Percentiles rank a stretch among this genome's conserved stretches.
These are phyloP conservation scores for Psettodes erumei DNA, from an alignment of 2,113 vertebrate genomes.

Conservation along the genomic window DNA sequence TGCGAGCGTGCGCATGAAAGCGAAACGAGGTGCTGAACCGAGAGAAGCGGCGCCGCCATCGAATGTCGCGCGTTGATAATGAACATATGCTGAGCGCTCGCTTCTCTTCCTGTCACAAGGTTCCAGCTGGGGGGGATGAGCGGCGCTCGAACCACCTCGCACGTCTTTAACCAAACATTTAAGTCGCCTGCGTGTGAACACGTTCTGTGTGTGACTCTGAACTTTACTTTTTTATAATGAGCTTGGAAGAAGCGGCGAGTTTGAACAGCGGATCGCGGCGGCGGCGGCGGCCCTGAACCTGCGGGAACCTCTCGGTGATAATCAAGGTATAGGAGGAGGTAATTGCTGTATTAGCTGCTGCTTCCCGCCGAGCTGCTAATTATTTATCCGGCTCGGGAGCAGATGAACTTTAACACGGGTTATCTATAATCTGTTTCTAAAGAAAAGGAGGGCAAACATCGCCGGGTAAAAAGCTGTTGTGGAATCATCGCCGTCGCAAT, in stretches of 20 bases:
- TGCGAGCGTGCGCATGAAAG: not conserved
- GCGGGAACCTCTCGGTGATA: conserved; percentile 60
- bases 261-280: conserved; percentile 47
- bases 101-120: conserved; percentile 3
- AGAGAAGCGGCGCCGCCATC: not conserved
- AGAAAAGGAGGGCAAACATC: conserved; percentile 16
- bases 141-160: no score
- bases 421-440: conserved; percentile 19
- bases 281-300: conserved; percentile 46
- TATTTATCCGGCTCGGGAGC: conserved; percentile 51
- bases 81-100: conserved; percentile 13
- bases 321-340: conserved; percentile 66
- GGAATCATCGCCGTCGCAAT: conserved; percentile 51
- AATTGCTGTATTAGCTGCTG: conserved; percentile 66
- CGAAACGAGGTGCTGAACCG: conserved; percentile 7
- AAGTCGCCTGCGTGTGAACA: no score
- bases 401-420: conserved; percentile 15
- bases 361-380: conserved; percentile 63
- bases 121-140: conserved; percentile 10
- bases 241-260: conserved; percentile 42
- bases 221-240: conserved; percentile 71
- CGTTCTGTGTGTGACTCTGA: no score
- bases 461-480: conserved; percentile 14
- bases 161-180: no score
- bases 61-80: conserved; percentile 33